Evolutionary conservation across 2,888 invertebrate genomes (phyloP).

Genomic region (Marasmarcha lunaedactyla): DNA sequence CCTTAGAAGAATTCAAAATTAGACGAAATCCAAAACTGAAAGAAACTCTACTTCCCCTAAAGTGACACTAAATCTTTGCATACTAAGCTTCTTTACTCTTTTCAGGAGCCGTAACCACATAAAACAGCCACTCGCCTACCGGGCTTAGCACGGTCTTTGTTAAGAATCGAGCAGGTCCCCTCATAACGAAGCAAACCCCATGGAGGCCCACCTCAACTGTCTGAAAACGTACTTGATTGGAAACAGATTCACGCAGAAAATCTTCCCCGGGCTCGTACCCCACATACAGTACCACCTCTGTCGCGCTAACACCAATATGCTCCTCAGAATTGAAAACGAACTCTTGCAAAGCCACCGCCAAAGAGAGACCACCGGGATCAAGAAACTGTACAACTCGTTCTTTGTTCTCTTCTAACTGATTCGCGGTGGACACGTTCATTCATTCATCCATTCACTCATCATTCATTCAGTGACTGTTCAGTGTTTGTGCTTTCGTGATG

Average conservation of each 20-base stretch:
- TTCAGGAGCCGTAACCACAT: conserved; percentile 57
- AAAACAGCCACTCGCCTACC: conserved; percentile 13
- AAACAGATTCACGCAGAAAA: conserved; percentile 37
- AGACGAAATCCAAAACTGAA: too few species aligned
- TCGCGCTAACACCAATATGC: conserved; percentile 68
- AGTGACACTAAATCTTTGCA: too few species aligned
- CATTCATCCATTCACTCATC: conserved; percentile 26
- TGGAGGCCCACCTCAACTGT: conserved; percentile 36
- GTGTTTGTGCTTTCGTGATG: conserved; percentile 24
- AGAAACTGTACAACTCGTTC: conserved; percentile 88
- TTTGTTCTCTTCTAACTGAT: conserved; percentile 84
- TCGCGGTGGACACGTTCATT: conserved; percentile 14
- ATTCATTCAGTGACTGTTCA: conserved; percentile 34
- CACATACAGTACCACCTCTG: conserved; percentile 44
- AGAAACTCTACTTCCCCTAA: too few species aligned
- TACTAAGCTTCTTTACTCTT: too few species aligned
- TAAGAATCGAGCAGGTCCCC: too few species aligned
- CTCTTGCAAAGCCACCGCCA: conserved; percentile 85
- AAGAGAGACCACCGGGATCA: conserved; percentile 86
- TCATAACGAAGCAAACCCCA: conserved; percentile 26
- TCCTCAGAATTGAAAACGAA: conserved; percentile 78
- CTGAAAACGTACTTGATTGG: conserved; percentile 38
- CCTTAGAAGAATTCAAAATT: too few species aligned
- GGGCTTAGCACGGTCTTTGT: too few species aligned
- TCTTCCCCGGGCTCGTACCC: conserved; percentile 30